phyloP scores from a whole-genome alignment of 2,888 invertebrate species.

The Melinopterus prodromus region DNA sequence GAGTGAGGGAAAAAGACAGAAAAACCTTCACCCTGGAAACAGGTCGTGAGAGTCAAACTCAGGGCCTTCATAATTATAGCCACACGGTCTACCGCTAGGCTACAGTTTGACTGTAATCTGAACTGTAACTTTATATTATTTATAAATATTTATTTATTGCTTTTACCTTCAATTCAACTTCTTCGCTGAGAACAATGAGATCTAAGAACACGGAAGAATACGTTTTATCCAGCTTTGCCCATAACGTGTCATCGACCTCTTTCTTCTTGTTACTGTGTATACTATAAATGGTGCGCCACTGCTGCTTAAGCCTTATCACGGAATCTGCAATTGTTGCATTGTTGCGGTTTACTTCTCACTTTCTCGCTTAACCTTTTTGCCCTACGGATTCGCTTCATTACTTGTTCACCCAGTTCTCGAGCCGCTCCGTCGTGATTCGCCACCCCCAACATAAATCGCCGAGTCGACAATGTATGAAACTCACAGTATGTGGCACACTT shows the following conservation, averaged over 20 bases:
- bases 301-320: conserved; percentile 30
- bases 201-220: conserved; percentile 35
- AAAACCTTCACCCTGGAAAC: too few relatives aligned
- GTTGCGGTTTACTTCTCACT: neutral
- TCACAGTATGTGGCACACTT: conserved; percentile 60
- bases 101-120: neutral
- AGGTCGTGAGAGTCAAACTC: too few relatives aligned
- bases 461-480: conserved; percentile 59
- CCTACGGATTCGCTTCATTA: neutral
- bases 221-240: conserved; percentile 44
- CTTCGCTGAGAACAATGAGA: conserved; percentile 37
- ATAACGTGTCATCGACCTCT: conserved; percentile 52
- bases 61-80: too few relatives aligned
- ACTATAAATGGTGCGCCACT: conserved; percentile 30
- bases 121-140: neutral
- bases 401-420: conserved; percentile 5
- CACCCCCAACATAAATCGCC: neutral
- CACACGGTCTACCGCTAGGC: neutral
- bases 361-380: neutral
- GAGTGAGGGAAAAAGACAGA: too few relatives aligned
- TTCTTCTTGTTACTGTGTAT: conserved; percentile 25
- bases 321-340: conserved; percentile 14
- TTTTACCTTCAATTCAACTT: conserved; percentile 35
- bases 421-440: neutral
- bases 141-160: neutral